phyloP scores from a whole-genome alignment of 1,140 invertebrate genomes.

The Drosophila yakuba region DNA sequence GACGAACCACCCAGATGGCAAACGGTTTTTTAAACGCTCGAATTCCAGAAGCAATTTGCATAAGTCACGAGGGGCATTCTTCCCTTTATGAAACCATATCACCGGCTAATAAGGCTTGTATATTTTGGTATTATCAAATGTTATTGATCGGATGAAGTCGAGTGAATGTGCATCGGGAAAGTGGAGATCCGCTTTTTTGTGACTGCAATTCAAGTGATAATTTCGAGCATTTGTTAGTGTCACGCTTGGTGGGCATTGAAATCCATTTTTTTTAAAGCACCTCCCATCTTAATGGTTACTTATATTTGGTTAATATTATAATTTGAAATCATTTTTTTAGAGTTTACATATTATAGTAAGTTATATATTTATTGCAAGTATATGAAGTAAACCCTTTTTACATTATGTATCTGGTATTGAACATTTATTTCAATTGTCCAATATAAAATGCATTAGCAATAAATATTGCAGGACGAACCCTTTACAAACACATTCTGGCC shows the following conservation, averaged over 20 bases:
- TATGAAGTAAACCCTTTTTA: too few relatives aligned
- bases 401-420: too few relatives aligned
- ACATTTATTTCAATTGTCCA: not conserved
- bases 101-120: slow-evolving; percentile 46
- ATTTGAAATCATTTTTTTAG: too few relatives aligned
- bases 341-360: too few relatives aligned
- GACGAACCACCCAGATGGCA: slow-evolving; percentile 63
- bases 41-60: slow-evolving; percentile 61
- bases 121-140: slow-evolving; percentile 51
- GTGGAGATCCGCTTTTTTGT: not conserved
- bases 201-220: not conserved
- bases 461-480: slow-evolving; percentile 1
- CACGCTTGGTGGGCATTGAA: not conserved
- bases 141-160: slow-evolving; percentile 42
- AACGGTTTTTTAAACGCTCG: slow-evolving; percentile 53
- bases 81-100: slow-evolving; percentile 26
- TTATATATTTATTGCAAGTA: not conserved
- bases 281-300: too few relatives aligned
- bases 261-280: too few relatives aligned
- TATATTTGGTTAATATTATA: too few relatives aligned
- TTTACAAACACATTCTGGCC: slow-evolving; percentile 1
- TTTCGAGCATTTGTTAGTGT: slow-evolving; percentile 15
- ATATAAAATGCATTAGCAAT: not conserved
- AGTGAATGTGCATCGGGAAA: not conserved
- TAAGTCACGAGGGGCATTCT: slow-evolving; percentile 41